Evolutionary conservation across 2,113 vertebrate species (phyloP).

Genomic region (Cardinalis cardinalis): DNA sequence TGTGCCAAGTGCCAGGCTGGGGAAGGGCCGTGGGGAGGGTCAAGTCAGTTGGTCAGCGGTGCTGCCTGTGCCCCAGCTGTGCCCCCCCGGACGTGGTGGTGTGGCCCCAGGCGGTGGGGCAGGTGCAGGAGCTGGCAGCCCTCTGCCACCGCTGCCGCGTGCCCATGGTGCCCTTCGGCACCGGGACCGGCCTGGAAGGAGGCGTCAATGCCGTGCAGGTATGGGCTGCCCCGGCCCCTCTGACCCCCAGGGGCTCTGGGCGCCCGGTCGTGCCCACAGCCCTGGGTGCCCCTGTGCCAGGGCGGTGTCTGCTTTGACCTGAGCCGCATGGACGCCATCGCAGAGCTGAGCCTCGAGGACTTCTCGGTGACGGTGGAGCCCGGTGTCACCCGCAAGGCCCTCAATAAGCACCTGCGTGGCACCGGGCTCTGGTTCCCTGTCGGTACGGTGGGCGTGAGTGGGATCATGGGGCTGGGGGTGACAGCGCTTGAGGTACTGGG

Average conservation of each 20-base stretch:
- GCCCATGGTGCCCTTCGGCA: constrained; percentile 92
- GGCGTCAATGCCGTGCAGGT: constrained; percentile 86
- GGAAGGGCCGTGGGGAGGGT: background rate
- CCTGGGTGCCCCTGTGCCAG: constrained; percentile 41
- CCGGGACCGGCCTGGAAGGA: constrained; percentile 89
- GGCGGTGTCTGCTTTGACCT: constrained; percentile 90
- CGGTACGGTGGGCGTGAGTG: background rate
- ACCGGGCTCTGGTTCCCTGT: constrained; percentile 94
- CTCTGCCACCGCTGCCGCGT: constrained; percentile 77
- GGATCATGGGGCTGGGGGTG: background rate
- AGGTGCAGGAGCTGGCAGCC: constrained; percentile 84
- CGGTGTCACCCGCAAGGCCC: constrained; percentile 84
- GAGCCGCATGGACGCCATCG: constrained; percentile 83
- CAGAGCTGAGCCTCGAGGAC: constrained; percentile 83
- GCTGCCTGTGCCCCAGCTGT: background rate
- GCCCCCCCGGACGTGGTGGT: background rate
- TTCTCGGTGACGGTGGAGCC: constrained; percentile 91
- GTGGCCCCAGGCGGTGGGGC: constrained; percentile 73
- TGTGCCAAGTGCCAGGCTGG: background rate
- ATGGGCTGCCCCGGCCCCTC: background rate
- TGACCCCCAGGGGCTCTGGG: background rate
- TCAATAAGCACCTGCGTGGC: constrained; percentile 82
- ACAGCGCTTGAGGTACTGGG: fast-evolving
- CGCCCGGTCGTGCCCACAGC: fast-evolving
- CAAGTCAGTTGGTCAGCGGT: background rate